These are phyloP conservation scores for Acanthaster planci DNA, from an alignment of 35 echinoderm and acorn worm species.

Conservation along the genomic window DNA sequence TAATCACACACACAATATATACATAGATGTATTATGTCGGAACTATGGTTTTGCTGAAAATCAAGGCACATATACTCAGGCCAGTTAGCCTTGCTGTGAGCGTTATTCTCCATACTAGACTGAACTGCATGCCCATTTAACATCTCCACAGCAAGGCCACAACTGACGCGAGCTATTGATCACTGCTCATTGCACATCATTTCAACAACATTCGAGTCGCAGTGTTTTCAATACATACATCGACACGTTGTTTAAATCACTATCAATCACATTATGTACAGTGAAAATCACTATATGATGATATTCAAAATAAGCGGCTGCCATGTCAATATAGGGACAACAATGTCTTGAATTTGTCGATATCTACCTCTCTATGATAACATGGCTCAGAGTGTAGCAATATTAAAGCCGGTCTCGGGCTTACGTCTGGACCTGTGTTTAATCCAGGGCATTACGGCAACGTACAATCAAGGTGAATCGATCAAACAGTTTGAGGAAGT, in stretches of 20 bases:
- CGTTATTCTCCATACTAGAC: not conserved
- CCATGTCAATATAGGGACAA: too few species aligned
- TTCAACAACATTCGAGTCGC: not conserved
- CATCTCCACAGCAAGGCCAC: not conserved
- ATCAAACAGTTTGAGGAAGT: too few species aligned
- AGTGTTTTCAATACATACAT: conserved; percentile 1
- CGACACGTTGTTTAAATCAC: not conserved
- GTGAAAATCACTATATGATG: not conserved
- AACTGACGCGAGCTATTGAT: not conserved
- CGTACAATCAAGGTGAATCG: too few species aligned
- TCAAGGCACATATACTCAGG: not conserved
- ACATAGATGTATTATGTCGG: not conserved
- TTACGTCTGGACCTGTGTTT: too few species aligned
- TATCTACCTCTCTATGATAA: too few species aligned
- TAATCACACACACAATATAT: conserved; percentile 23
- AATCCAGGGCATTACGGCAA: too few species aligned
- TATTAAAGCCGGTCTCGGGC: too few species aligned
- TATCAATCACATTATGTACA: conserved; percentile 30
- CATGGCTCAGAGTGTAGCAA: too few species aligned
- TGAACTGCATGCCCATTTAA: not conserved
- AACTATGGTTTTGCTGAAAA: not conserved
- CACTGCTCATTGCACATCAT: conserved; percentile 24
- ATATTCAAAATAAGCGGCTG: too few species aligned
- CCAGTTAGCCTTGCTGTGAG: not conserved
- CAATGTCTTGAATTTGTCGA: too few species aligned